Evolutionary conservation across 2,797 vertebrate species (phyloP), one percentile per base, ranked within the genome.

Genomic region (Chloroceryle inda): DNA sequence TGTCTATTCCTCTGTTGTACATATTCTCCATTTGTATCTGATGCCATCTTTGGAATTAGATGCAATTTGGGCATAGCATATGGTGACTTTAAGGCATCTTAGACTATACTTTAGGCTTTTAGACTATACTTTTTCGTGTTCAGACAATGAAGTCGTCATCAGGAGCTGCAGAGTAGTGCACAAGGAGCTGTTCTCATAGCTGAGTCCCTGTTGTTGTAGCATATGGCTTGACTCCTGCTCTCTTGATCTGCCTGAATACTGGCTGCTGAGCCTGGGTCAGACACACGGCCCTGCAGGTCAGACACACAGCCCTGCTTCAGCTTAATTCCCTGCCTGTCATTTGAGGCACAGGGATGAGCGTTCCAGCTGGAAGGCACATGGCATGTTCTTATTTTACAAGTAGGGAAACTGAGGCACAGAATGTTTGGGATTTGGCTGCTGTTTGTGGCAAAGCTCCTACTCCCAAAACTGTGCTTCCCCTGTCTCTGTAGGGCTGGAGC

Each of bases 371-470:
- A 73, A 62, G 37, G 62, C 29, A 35, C 3, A 0, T 42, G n/a
- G 5, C 40, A 7, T 1, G 1, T 35, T 78, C 40, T 13, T 4
- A 2, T 78, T 86, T 78, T 50, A 59, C 50, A 73, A 35, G 7
- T 38, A 15, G 35, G 40, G 55, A 93, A 85, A 52, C 71, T 6
- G 42, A 92, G 85, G 77, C 69, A 52, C 7, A 0, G 59, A 53
- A 24, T 2, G 0, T 6, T 44, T 68, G 31, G 47, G 11, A 6
- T 47, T 58, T 7, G 1, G 33, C 10, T 23, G 1, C 59, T 37
- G 4, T 42, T 47, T n/a, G 0, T 58, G 18, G 24, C 63, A 64
- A 33, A 44, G 45, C 47, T 81, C 13, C 56, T 49, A 69, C 40
- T 66, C 8, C 27, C 38, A 4, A 3, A 1, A 2, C 38, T 40